A percentile compares a stretch with the other conserved stretches of the same genome.
Conservation (phyloP, 2,797 vertebrate genomes). For the Odontamblyopus lacepedii region DNA sequence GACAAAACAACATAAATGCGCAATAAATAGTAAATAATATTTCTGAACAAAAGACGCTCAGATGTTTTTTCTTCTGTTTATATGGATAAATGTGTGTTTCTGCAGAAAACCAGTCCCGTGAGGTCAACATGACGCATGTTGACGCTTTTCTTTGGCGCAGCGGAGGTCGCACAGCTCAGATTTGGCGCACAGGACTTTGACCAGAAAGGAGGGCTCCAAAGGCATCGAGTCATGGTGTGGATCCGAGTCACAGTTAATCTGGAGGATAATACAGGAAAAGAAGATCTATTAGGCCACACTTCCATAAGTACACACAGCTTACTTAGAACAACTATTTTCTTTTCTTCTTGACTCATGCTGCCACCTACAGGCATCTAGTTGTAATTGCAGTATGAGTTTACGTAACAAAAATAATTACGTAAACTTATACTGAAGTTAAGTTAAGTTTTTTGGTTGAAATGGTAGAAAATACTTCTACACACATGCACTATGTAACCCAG, state of each 20-base stretch:
- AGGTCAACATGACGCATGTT: slow-evolving; percentile 55
- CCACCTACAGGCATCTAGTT: neutral
- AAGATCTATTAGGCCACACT: neutral
- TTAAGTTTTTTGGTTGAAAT: neutral
- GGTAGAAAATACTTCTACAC: neutral
- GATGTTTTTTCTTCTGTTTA: neutral
- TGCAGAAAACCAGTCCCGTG: neutral
- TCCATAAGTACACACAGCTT: too few relatives aligned
- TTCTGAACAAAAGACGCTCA: slow-evolving; percentile 8
- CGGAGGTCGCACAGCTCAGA: slow-evolving; percentile 69
- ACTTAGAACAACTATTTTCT: too few relatives aligned
- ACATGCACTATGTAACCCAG: too few relatives aligned
- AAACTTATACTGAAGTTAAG: too few relatives aligned
- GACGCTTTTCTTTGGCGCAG: slow-evolving; percentile 58
- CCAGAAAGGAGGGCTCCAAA: slow-evolving; percentile 76
- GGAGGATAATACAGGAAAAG: slow-evolving; percentile 10
- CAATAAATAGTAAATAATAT: neutral
- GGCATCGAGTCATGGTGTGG: slow-evolving; percentile 68
- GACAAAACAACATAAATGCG: slow-evolving; percentile 1
- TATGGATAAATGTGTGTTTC: neutral
- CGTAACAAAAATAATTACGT: neutral
- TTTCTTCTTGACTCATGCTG: neutral
- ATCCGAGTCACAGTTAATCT: slow-evolving; percentile 76
- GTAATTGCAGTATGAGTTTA: neutral
- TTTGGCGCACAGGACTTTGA: slow-evolving; percentile 72